A percentile compares a stretch with the other conserved stretches of the same genome.
phyloP scores from a whole-genome alignment of 2,797 vertebrate species.

The Sciurus carolinensis region DNA sequence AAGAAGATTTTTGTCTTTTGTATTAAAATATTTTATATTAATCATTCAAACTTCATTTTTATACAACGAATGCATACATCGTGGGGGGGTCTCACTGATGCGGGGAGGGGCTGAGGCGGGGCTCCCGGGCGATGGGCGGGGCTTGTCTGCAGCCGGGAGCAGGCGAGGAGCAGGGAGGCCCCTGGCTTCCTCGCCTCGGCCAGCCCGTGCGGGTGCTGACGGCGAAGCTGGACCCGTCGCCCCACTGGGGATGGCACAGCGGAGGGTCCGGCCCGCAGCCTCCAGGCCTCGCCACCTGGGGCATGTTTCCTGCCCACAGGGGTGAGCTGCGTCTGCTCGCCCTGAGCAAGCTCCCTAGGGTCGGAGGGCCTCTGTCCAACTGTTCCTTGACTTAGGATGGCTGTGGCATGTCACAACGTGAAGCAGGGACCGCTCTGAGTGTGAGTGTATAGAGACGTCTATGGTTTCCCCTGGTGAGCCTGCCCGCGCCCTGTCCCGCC shows the following conservation, averaged over 20 bases:
- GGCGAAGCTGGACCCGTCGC: not conserved
- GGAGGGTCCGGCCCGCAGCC: no score
- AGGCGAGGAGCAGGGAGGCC: not conserved
- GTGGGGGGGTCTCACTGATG: not conserved
- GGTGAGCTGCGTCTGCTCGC: not conserved
- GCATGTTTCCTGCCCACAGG: not conserved
- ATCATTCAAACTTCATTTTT: slow-evolving; percentile 79
- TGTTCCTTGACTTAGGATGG: slow-evolving; percentile 62
- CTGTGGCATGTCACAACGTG: slow-evolving; percentile 54
- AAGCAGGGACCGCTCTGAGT: slow-evolving; percentile 37
- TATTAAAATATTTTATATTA: slow-evolving; percentile 79
- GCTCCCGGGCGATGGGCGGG: not conserved
- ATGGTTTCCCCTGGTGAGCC: no score
- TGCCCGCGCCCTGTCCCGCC: no score
- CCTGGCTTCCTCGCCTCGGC: not conserved
- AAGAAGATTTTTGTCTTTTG: slow-evolving; percentile 33
- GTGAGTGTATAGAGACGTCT: no score
- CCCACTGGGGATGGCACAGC: not conserved
- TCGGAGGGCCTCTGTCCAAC: slow-evolving; percentile 14
- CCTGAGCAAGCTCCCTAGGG: not conserved
- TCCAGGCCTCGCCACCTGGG: not conserved
- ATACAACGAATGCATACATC: slow-evolving; percentile 66
- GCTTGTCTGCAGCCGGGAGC: not conserved
- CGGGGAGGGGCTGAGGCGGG: not conserved
- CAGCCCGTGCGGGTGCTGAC: no score